A percentile compares a stretch with the other conserved stretches of the same genome.
phyloP scores from a whole-genome alignment of 2,888 invertebrate genomes.

The Nudaria mundana region DNA sequence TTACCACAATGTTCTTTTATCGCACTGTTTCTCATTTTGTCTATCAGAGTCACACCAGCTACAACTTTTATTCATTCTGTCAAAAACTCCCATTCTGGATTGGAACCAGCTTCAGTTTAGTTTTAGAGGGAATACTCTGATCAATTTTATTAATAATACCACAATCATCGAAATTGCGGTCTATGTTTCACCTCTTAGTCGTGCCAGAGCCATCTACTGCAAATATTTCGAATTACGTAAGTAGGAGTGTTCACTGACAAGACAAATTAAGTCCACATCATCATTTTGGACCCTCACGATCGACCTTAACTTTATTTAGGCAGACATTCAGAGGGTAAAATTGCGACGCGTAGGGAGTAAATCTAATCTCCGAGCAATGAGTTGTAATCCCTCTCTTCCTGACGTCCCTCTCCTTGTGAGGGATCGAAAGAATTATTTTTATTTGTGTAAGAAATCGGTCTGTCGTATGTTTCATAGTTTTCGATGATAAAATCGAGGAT shows the following conservation, averaged over 20 bases:
- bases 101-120: no score
- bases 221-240: no score
- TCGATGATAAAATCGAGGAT: no score
- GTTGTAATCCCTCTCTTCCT: constrained; percentile 25
- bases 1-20: no score
- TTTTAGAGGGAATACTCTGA: no score
- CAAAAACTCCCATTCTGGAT: no score
- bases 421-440: constrained; percentile 11
- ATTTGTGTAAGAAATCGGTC: background rate
- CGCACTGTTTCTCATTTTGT: no score
- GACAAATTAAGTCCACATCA: constrained; percentile 13
- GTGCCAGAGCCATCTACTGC: background rate
- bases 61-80: no score
- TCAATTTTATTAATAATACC: no score
- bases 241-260: constrained; percentile 5
- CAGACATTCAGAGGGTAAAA: constrained; percentile 19
- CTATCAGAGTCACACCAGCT: no score
- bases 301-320: constrained; percentile 29
- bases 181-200: background rate
- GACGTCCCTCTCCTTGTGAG: background rate
- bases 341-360: constrained; percentile 24
- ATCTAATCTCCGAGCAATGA: constrained; percentile 41
- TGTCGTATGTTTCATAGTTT: no score
- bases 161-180: background rate
- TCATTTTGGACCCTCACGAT: constrained; percentile 14